A percentile compares a stretch with the other conserved stretches of the same genome.
Conservation (phyloP, 2,797 vertebrate genomes). For the Pangasius krempfi region DNA sequence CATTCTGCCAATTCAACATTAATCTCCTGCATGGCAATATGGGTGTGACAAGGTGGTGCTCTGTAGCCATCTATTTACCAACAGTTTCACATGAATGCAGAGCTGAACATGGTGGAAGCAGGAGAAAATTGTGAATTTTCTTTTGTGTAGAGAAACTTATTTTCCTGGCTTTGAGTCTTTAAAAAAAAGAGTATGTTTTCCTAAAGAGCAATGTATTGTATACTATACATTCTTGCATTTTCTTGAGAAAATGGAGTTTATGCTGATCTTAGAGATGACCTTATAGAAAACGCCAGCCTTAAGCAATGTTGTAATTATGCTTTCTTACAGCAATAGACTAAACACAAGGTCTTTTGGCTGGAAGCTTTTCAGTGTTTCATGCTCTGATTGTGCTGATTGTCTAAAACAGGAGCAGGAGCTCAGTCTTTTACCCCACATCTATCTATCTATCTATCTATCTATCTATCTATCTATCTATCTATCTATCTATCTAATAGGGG, state of each 20-base stretch:
- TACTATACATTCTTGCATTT: not conserved
- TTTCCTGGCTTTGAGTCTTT: not conserved
- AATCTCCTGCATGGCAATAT: not conserved
- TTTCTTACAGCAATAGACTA: not conserved
- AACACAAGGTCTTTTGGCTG: not conserved
- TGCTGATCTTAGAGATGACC: not conserved
- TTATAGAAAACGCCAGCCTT: not conserved
- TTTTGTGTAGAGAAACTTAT: not conserved
- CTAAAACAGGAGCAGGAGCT: not conserved
- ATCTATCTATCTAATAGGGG: too few species aligned
- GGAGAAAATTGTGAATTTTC: not conserved
- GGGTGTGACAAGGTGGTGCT: not conserved
- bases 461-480: too few species aligned
- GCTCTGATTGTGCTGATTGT: not conserved
- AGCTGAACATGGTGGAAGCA: not conserved
- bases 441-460: too few species aligned
- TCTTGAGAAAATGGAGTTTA: not conserved
- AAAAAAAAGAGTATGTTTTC: not conserved
- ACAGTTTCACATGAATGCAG: not conserved
- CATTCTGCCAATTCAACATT: not conserved
- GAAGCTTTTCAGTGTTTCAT: not conserved
- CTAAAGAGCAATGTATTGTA: not conserved
- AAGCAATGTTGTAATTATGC: constrained; percentile 3
- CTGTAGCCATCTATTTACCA: not conserved
- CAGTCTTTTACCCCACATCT: not conserved